phyloP scores from a whole-genome alignment of 2,113 vertebrate genomes.

The Peromyscus polionotus region DNA sequence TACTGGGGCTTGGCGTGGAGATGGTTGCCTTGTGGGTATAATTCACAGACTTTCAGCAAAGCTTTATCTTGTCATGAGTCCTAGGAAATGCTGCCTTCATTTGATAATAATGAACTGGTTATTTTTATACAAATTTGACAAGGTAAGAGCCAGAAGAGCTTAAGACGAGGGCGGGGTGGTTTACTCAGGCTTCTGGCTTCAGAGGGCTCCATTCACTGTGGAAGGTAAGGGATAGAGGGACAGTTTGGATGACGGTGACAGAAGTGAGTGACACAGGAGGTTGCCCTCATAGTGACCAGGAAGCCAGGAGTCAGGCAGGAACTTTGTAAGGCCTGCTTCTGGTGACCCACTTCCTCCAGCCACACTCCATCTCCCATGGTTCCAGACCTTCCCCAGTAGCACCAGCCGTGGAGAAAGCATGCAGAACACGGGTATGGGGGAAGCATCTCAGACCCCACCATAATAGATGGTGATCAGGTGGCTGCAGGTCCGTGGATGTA shows the following conservation, averaged over 20 bases:
- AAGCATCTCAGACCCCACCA: neutral
- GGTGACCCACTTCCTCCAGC: neutral
- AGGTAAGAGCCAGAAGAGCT: neutral
- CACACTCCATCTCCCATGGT: neutral
- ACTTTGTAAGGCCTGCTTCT: neutral
- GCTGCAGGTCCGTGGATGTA: neutral
- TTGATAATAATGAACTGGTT: neutral
- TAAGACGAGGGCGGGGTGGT: neutral
- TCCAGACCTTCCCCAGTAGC: neutral
- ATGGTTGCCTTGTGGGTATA: neutral
- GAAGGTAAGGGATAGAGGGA: neutral
- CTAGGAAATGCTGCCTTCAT: neutral
- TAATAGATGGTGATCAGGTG: neutral
- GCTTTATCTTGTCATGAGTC: neutral
- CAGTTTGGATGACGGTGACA: too few relatives aligned
- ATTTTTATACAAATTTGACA: neutral
- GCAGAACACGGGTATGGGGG: too few relatives aligned
- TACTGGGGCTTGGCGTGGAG: neutral
- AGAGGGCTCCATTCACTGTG: neutral
- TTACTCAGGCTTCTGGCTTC: neutral
- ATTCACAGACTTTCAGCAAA: neutral
- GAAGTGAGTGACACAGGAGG: neutral
- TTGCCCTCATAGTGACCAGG: neutral
- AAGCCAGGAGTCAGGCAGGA: neutral
- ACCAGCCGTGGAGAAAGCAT: too few relatives aligned